These are phyloP conservation scores for Cerastoderma edule DNA, from an alignment of 2,888 invertebrate genomes.

Conservation along the genomic window DNA sequence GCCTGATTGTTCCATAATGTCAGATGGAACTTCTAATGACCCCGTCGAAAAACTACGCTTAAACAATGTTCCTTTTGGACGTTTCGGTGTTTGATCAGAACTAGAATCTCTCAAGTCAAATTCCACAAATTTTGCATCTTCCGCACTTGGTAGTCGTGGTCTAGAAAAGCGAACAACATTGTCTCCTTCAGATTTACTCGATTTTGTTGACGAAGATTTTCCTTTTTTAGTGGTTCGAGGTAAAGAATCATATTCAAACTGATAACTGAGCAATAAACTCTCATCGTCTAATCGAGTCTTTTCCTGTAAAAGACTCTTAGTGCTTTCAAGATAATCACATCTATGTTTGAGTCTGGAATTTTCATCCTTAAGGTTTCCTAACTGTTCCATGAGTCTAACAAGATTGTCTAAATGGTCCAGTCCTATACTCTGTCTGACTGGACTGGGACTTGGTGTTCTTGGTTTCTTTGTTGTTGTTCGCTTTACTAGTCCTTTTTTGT, in stretches of 20 bases:
- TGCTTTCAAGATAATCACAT: conserved; percentile 89
- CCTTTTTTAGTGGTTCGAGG: conserved; percentile 43
- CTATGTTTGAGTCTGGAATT: conserved; percentile 89
- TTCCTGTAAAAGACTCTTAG: conserved; percentile 85
- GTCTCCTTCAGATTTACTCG: conserved; percentile 44
- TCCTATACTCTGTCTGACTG: conserved; percentile 79
- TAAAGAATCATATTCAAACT: conserved; percentile 19
- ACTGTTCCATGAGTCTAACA: conserved; percentile 90
- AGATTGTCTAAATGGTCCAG: conserved; percentile 92
- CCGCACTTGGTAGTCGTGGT: conserved; percentile 75
- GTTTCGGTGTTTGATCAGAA: conserved; percentile 70
- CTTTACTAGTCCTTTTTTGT: conserved; percentile 56
- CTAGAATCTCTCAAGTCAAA: conserved; percentile 67
- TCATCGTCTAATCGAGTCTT: conserved; percentile 59
- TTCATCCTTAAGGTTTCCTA: conserved; percentile 89
- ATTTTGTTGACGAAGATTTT: conserved; percentile 50
- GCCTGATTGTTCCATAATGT: conserved; percentile 71
- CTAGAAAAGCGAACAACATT: conserved; percentile 40
- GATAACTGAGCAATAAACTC: conserved; percentile 19
- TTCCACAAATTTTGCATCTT: conserved; percentile 69
- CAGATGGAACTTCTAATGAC: conserved; percentile 76
- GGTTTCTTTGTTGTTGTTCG: conserved; percentile 57
- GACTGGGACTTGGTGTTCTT: conserved; percentile 73
- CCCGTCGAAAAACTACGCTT: conserved; percentile 79
- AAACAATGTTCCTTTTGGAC: conserved; percentile 67